Base-by-base conservation (phyloP, 2,113 vertebrate species). In the Amphiprion ocellaris region DNA sequence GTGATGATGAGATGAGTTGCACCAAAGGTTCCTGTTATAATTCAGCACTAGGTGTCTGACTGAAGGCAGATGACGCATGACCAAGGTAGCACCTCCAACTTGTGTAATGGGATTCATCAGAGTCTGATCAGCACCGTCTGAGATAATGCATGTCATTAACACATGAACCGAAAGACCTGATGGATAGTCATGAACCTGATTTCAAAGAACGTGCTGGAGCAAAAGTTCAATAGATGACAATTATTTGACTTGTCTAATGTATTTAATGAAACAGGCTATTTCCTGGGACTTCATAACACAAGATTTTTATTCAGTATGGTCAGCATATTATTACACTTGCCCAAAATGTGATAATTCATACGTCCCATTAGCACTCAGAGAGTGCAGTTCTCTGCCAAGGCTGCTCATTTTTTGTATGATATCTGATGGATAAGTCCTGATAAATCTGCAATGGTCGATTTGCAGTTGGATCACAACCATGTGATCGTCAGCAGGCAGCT, bases 111-210 rank as follows among this genome's bases (percentile, higher is more conserved):
- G 28, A 49, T 62, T 50, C 52, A 71, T 77, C 53, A 23, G 2
- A 77, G 33, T 75, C 58, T 33, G 70, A 68, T 65, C 77, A 69
- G 62, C 23, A 0, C 2, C 5, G 1, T 50, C 71, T 28, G n/a
- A 23, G 60, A 53, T 44, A 33, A 67, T 58, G 69, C 73, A 58
- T 72, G 41, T 24, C 58, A 72, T 69, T 81, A 75, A 58, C 16
- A 4, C 47, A 41, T 49, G 47, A 63, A 9, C 15, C 21, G 1
- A 56, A 0, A 67, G 55, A 44, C 4, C 15, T 1, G 11, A 21
- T 74, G 50, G 24, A 14, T 1, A 24, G 26, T 54, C 60, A 15
- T 58, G 19, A 56, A 6, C 12, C 61, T 69, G 7, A 26, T 64
- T 60, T 41, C 8, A 17, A 10, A 64, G 33, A 62, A 30, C 15